These are phyloP conservation scores for Panulirus ornatus DNA, from an alignment of 1,140 invertebrate genomes.

Conservation along the genomic window DNA sequence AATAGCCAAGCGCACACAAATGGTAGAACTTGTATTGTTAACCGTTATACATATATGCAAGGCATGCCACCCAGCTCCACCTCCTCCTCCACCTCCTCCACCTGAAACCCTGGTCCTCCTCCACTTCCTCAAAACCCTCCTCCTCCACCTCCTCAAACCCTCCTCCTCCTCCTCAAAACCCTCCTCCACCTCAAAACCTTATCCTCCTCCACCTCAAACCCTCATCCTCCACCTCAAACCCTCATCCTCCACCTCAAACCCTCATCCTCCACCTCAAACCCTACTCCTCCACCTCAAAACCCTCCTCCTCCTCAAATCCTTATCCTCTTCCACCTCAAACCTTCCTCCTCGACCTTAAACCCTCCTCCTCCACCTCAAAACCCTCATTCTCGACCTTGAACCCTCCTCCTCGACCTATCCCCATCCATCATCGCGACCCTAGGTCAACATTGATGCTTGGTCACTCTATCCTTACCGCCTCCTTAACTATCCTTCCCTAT, in stretches of 20 bases:
- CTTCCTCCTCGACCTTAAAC: background rate
- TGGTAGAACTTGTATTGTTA: constrained; percentile 56
- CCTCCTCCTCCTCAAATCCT: too few relatives aligned
- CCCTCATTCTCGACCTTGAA: background rate
- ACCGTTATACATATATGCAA: constrained; percentile 11
- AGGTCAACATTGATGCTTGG: too few relatives aligned
- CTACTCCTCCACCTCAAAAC: background rate
- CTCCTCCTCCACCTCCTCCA: background rate
- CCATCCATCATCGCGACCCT: too few relatives aligned
- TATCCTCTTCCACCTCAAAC: background rate
- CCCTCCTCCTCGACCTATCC: background rate
- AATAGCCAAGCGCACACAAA: constrained; percentile 50
- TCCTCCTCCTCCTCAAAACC: background rate
- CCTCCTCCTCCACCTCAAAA: background rate
- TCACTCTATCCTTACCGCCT: too few relatives aligned
- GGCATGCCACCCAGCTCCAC: constrained; percentile 34
- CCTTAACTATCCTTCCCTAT: too few relatives aligned
- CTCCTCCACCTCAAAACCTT: too few relatives aligned
- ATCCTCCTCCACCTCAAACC: background rate
- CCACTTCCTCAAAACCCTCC: background rate
- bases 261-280: background rate
- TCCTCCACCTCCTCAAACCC: background rate
- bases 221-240: background rate
- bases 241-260: background rate
- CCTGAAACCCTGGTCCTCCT: background rate